Percentiles rank a stretch among this genome's conserved stretches.
phyloP scores from a whole-genome alignment of 2,797 vertebrate species.

The Brachyrhaphis roseni region DNA sequence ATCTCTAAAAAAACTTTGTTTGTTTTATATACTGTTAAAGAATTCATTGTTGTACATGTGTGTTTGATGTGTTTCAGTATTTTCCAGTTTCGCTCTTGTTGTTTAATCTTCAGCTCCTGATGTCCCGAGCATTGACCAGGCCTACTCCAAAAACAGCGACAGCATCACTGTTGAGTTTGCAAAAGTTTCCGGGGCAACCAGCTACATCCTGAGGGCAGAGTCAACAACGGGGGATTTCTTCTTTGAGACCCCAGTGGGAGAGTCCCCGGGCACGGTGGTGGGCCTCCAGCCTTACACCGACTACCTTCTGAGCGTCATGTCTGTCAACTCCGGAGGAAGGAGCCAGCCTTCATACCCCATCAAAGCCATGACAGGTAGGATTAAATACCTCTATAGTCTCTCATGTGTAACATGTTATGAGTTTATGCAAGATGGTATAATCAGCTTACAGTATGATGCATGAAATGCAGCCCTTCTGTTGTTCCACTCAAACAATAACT shows the following conservation, averaged over 20 bases:
- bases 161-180: conserved; percentile 92
- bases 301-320: conserved; percentile 87
- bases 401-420: conserved; percentile 8
- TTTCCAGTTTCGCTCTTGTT: not conserved
- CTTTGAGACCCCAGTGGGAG: conserved; percentile 78
- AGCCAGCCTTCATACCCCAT: conserved; percentile 86
- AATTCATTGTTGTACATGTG: not conserved
- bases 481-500: conserved; percentile 63
- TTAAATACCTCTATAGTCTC: not conserved
- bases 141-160: conserved; percentile 90
- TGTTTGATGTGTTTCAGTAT: not conserved
- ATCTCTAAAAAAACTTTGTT: not conserved
- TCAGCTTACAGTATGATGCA: conserved; percentile 15
- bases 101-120: conserved; percentile 82
- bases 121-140: conserved; percentile 82
- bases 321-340: conserved; percentile 84
- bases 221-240: conserved; percentile 75
- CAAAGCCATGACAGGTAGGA: conserved; percentile 86
- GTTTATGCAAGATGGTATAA: conserved; percentile 48
- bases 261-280: conserved; percentile 84
- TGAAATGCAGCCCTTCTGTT: conserved; percentile 45
- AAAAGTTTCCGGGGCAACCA: conserved; percentile 82
- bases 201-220: conserved; percentile 85
- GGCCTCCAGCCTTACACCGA: conserved; percentile 84
- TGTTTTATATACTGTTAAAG: not conserved